Evolutionary conservation across 2,888 invertebrate genomes (phyloP).

Genomic region (Phortica okadai): DNA sequence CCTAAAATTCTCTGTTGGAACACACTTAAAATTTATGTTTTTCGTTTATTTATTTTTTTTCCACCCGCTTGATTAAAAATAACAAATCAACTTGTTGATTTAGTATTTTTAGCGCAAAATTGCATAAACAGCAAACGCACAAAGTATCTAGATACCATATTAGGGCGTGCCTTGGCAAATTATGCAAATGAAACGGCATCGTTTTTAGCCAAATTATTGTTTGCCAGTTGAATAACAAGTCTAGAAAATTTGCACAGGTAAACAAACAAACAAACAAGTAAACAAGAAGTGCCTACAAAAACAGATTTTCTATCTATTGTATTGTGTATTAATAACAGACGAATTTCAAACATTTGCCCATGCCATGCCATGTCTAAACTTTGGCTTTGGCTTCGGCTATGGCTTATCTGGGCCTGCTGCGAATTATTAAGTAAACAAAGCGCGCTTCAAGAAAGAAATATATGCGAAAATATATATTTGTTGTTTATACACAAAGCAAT

Average conservation of each 20-base stretch:
- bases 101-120: neutral
- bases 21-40: no score
- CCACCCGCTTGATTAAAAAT: no score
- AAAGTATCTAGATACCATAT: neutral
- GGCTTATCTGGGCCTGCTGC: neutral
- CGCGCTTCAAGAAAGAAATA: neutral
- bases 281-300: neutral
- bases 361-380: neutral
- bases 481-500: neutral
- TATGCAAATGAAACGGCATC: slow-evolving; percentile 2
- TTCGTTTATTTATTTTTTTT: no score
- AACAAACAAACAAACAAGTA: slow-evolving; percentile 14
- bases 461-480: neutral
- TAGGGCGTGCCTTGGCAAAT: neutral
- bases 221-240: neutral
- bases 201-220: neutral
- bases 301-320: neutral
- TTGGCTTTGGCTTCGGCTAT: neutral
- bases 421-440: slow-evolving; percentile 6
- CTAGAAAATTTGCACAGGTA: slow-evolving; percentile 3
- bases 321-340: neutral
- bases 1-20: no score
- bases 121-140: neutral
- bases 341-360: slow-evolving; percentile 10
- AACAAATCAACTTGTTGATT: neutral